A percentile compares a stretch with the other conserved stretches of the same genome.
Conservation (phyloP, 1,140 invertebrate species). For the Euwallacea similis region DNA sequence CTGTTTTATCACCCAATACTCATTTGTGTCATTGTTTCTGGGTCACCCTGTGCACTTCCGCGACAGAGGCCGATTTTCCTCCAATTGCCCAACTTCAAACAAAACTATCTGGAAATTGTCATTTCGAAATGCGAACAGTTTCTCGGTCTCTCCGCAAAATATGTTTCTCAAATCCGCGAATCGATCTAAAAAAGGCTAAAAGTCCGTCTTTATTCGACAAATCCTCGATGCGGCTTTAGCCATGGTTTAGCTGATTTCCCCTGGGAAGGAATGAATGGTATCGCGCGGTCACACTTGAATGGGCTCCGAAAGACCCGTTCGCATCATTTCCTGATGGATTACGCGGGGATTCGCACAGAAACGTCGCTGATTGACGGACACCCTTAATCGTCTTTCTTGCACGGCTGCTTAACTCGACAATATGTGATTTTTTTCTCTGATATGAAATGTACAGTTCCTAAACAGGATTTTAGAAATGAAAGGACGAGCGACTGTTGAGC, state of each 20-base stretch:
- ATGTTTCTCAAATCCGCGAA: background rate
- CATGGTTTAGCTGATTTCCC: constrained; percentile 53
- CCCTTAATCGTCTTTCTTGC: constrained; percentile 31
- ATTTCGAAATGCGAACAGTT: too few relatives aligned
- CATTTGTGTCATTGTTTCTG: too few relatives aligned
- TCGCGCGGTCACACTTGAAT: constrained; percentile 53
- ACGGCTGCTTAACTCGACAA: constrained; percentile 11
- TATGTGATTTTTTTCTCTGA: constrained; percentile 17
- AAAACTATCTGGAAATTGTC: too few relatives aligned
- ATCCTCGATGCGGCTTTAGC: constrained; percentile 17
- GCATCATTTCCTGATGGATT: constrained; percentile 53
- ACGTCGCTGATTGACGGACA: constrained; percentile 37
- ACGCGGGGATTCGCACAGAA: constrained; percentile 37
- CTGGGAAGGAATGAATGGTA: constrained; percentile 45
- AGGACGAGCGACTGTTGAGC: constrained; percentile 8
- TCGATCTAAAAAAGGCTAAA: background rate
- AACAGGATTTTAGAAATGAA: background rate
- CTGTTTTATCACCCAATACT: too few relatives aligned
- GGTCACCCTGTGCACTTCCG: too few relatives aligned
- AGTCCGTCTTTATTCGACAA: constrained; percentile 3
- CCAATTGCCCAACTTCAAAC: too few relatives aligned
- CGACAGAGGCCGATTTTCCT: too few relatives aligned
- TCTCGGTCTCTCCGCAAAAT: too few relatives aligned
- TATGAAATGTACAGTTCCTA: too few relatives aligned
- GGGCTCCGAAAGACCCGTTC: constrained; percentile 50